These are phyloP conservation scores for Ferdinandea cuprea DNA, from an alignment of 2,888 invertebrate species.

Conservation along the genomic window DNA sequence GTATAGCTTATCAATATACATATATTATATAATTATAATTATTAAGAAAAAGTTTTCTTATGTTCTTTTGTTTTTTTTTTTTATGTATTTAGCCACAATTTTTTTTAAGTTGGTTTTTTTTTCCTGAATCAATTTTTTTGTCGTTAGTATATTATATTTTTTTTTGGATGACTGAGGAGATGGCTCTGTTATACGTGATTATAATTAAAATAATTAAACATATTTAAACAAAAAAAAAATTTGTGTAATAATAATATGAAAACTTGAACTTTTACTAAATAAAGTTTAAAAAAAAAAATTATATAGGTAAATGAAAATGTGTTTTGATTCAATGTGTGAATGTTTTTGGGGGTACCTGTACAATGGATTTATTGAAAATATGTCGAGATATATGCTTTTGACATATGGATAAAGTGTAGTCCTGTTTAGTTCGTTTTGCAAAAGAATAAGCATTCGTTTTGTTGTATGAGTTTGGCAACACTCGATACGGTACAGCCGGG, in stretches of 20 bases:
- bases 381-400: too few relatives aligned
- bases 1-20: constrained; percentile 6
- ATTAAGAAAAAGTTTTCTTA: not conserved
- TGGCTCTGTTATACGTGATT: constrained; percentile 60
- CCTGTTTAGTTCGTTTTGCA: too few relatives aligned
- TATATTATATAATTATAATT: not conserved
- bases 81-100: constrained; percentile 3
- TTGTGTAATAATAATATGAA: constrained; percentile 63
- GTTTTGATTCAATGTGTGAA: not conserved
- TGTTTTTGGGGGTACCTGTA: too few relatives aligned
- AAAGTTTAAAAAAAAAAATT: constrained; percentile 51
- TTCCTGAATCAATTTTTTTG: constrained; percentile 24
- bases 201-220: constrained; percentile 54
- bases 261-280: constrained; percentile 65
- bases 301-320: constrained; percentile 22
- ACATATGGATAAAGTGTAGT: too few relatives aligned
- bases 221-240: constrained; percentile 60
- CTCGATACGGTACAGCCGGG: too few relatives aligned
- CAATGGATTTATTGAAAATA: too few relatives aligned
- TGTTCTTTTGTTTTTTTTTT: constrained; percentile 22
- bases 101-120: constrained; percentile 12
- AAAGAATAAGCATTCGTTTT: too few relatives aligned
- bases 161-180: constrained; percentile 63
- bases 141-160: constrained; percentile 25
- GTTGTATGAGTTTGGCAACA: too few relatives aligned